Evolutionary conservation across 2,888 invertebrate genomes (phyloP).

Genomic region (Congeria kusceri): DNA sequence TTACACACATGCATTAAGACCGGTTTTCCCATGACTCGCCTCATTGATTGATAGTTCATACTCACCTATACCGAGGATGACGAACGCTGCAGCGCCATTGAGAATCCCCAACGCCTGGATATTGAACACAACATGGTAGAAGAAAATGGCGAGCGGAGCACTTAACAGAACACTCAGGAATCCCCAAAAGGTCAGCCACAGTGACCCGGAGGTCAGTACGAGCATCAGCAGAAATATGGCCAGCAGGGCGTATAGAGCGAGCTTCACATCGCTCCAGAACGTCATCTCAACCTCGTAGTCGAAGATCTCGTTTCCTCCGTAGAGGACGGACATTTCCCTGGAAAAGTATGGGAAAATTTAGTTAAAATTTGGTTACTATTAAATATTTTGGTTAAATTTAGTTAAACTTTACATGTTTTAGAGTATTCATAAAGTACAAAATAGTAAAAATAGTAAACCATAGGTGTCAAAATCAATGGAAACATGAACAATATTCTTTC

Average conservation of each 20-base stretch:
- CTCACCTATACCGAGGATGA: constrained; percentile 84
- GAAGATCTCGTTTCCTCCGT: constrained; percentile 82
- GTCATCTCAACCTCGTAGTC: constrained; percentile 81
- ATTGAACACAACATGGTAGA: constrained; percentile 79
- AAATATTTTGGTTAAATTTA: too few species aligned
- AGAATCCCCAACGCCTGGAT: constrained; percentile 80
- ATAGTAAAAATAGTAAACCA: too few species aligned
- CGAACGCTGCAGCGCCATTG: constrained; percentile 83
- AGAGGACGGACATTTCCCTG: constrained; percentile 81
- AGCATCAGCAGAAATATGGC: constrained; percentile 80
- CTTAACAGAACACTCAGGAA: constrained; percentile 77
- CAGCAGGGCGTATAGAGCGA: constrained; percentile 74
- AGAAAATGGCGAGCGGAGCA: constrained; percentile 81
- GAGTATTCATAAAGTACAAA: too few species aligned
- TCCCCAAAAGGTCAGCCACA: constrained; percentile 80
- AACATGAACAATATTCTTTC: too few species aligned
- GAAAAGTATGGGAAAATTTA: constrained; percentile 36
- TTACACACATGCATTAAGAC: too few species aligned
- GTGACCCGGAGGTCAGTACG: constrained; percentile 80
- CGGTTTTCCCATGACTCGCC: too few species aligned
- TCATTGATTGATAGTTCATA: too few species aligned
- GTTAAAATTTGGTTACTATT: too few species aligned
- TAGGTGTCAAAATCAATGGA: too few species aligned
- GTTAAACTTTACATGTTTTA: too few species aligned
- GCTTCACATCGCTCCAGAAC: constrained; percentile 81